Percentiles rank a stretch among this genome's conserved stretches.
Conservation (phyloP, 2,797 vertebrate species). For the Hydrophis major region DNA sequence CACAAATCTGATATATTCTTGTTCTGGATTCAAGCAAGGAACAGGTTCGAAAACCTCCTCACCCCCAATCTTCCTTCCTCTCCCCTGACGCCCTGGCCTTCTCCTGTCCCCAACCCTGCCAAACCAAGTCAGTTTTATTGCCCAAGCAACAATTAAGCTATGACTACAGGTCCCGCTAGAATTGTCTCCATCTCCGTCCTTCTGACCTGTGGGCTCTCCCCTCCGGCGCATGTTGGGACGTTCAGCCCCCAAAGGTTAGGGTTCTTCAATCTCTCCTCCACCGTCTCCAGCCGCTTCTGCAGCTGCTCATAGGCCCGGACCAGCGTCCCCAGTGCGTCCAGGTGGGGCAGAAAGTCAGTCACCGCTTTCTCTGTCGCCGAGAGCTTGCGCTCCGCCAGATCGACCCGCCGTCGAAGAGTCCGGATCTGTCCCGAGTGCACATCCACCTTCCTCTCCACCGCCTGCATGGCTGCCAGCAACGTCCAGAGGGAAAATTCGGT, state of each 20-base stretch:
- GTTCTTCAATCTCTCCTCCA: slow-evolving; percentile 65
- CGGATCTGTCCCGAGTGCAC: slow-evolving; percentile 62
- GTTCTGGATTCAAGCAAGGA: no score
- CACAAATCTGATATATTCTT: no score
- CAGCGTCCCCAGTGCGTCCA: slow-evolving; percentile 66
- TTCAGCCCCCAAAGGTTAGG: slow-evolving; percentile 60
- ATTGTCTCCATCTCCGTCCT: not conserved
- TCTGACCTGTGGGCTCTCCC: slow-evolving; percentile 59
- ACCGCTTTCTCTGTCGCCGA: slow-evolving; percentile 51
- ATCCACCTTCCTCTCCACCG: slow-evolving; percentile 63
- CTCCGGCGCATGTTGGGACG: slow-evolving; percentile 30
- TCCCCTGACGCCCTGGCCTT: not conserved
- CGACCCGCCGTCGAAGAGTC: slow-evolving; percentile 57
- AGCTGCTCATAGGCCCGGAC: slow-evolving; percentile 65
- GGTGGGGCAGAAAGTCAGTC: slow-evolving; percentile 63
- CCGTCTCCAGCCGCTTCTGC: slow-evolving; percentile 59
- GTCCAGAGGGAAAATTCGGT: slow-evolving; percentile 64
- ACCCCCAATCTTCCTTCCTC: no score
- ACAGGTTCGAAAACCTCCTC: no score
- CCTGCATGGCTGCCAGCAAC: slow-evolving; percentile 60
- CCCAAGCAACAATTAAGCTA: not conserved
- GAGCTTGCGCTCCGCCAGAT: slow-evolving; percentile 58
- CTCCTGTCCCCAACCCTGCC: not conserved
- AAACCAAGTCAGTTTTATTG: no score
- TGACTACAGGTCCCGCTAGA: not conserved